Evolutionary conservation across 2,888 invertebrate species (phyloP), one percentile per base, ranked within the genome.

Genomic region (Drosophila flavopinicola): DNA sequence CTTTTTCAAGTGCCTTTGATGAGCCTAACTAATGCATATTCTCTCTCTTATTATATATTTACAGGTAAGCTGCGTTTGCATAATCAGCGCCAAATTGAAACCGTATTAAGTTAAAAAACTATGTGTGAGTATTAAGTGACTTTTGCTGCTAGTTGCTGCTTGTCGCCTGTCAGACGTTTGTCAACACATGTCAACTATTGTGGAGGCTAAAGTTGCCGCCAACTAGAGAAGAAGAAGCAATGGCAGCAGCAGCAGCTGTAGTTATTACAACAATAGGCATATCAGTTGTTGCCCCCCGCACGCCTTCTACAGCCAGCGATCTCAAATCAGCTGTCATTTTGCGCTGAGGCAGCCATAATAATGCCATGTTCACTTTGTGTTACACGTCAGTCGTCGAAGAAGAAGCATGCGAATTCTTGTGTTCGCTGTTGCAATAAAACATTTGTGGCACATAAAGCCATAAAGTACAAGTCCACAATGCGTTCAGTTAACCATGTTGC

Each of bases 141-240:
- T 78, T 47, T 64, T 45, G 20, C 30, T 35, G 39, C 17, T 10
- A 6, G 23, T 38, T 51, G 9, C 25, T 35, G 56, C 64, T 58
- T 80, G 85, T 80, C 66, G 78, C 61, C 63, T 85, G 86, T 85
- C 86, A 85, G 71, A 74, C 71, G 70, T 83, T 79, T 79, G 85
- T 83, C 83, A 83, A 82, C 77, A 82, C 71, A 79, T 64, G 72
- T 72, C 73, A 67, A 64, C 47, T 35, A 39, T 49, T 44, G 20
- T 42, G 35, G 42, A 59, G 32, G 66, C 71, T 60, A 71, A 83
- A 60, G 71, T 38, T 73, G 79, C 75, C 78, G 78, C 67, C 69
- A 41, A 39, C 69, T 23, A 24, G 7, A 49, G 30, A 38, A 29
- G 49, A 24, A 9, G 15, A 32, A 25, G 1, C 13, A 20, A n/a